Conservation (phyloP, 2,113 vertebrate species). For the Nothocercus julius region DNA sequence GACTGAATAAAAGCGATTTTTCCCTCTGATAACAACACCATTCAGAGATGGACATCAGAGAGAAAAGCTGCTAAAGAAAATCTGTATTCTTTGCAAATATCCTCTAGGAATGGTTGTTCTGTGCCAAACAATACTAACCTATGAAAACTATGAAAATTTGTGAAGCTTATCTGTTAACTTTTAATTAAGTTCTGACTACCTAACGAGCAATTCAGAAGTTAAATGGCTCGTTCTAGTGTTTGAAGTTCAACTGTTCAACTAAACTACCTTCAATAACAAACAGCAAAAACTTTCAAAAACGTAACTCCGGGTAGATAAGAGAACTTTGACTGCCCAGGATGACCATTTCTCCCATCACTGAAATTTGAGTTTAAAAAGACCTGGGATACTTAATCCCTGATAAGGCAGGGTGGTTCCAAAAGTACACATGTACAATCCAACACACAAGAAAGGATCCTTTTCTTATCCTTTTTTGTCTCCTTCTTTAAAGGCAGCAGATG, state of each 20-base stretch:
- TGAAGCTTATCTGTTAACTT: background rate
- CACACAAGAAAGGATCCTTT: background rate
- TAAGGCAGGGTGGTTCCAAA: background rate
- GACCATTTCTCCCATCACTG: background rate
- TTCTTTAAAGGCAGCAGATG: background rate
- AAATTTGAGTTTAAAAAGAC: background rate
- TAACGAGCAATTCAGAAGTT: background rate
- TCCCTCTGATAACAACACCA: background rate
- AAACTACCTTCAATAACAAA: background rate
- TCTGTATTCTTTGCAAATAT: background rate
- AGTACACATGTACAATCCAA: background rate
- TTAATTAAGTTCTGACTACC: background rate
- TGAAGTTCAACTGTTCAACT: background rate
- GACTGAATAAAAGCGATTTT: background rate
- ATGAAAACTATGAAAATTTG: fast-evolving
- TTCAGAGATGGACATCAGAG: background rate
- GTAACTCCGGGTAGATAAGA: background rate
- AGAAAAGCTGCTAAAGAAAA: background rate
- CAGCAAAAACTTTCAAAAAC: background rate
- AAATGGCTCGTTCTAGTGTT: background rate
- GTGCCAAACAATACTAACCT: background rate
- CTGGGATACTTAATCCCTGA: background rate
- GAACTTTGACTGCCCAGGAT: background rate
- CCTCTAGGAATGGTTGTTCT: background rate
- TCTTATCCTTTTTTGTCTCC: background rate